phyloP scores from a whole-genome alignment of 2,888 invertebrate genomes.

The Bellardia pandia region DNA sequence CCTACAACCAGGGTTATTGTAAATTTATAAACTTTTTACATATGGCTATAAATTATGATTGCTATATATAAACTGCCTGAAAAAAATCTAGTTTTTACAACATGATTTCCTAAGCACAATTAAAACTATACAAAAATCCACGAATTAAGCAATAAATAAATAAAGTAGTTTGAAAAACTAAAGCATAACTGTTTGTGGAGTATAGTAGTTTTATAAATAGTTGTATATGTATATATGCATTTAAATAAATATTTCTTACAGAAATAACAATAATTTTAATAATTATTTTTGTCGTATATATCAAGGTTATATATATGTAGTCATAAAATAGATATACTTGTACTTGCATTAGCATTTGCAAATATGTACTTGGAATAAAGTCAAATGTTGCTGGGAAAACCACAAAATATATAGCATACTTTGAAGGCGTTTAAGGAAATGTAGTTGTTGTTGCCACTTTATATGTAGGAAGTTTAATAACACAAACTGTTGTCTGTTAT shows the following conservation, averaged over 20 bases:
- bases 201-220: too few relatives aligned
- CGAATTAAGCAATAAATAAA: neutral
- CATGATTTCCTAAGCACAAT: neutral
- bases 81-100: neutral
- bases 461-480: neutral
- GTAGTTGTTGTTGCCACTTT: too few relatives aligned
- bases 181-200: neutral
- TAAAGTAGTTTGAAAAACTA: neutral
- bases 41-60: neutral
- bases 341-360: too few relatives aligned
- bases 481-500: constrained; percentile 38
- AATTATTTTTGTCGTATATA: too few relatives aligned
- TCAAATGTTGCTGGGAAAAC: too few relatives aligned
- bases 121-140: neutral
- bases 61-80: neutral
- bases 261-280: too few relatives aligned
- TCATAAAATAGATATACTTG: too few relatives aligned
- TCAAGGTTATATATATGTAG: too few relatives aligned
- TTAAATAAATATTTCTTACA: too few relatives aligned
- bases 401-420: neutral
- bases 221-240: too few relatives aligned
- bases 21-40: neutral
- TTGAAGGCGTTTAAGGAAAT: neutral
- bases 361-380: too few relatives aligned
- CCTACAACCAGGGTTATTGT: constrained; percentile 20